phyloP scores from a whole-genome alignment of 2,113 vertebrate genomes.

The Pardalotus punctatus region DNA sequence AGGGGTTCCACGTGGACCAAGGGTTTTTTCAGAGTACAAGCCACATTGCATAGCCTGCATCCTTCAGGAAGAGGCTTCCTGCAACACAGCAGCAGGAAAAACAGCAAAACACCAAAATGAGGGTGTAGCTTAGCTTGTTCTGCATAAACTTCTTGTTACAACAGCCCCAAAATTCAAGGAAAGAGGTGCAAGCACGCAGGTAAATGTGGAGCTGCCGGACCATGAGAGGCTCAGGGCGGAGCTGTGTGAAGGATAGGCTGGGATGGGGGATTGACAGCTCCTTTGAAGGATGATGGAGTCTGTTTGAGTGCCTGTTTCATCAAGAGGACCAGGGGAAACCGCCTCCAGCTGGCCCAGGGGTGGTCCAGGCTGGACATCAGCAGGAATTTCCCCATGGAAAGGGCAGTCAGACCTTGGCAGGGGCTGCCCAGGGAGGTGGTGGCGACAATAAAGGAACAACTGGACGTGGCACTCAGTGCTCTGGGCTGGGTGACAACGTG shows the following conservation, averaged over 20 bases:
- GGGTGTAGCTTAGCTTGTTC: not conserved
- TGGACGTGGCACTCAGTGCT: too few relatives aligned
- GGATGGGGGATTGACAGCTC: not conserved
- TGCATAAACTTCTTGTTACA: not conserved
- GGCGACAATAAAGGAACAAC: not conserved
- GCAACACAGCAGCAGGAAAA: not conserved
- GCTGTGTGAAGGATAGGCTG: not conserved
- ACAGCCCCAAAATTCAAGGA: not conserved
- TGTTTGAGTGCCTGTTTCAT: not conserved
- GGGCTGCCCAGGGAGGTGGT: too few relatives aligned
- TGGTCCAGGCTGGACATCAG: not conserved
- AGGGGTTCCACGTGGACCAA: accelerated
- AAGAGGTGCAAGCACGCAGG: not conserved
- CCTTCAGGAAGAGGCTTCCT: not conserved
- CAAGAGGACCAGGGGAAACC: not conserved
- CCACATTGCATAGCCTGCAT: not conserved
- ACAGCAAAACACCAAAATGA: too few relatives aligned
- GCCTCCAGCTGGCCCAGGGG: not conserved
- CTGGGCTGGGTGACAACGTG: not conserved
- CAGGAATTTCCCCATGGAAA: not conserved
- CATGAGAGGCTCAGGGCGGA: too few relatives aligned
- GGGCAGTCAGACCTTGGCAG: not conserved
- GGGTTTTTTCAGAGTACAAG: not conserved
- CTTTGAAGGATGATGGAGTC: not conserved
- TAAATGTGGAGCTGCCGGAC: too few relatives aligned